phyloP scores from a whole-genome alignment of 2,797 vertebrate species.

The Pogonophryne albipinna region DNA sequence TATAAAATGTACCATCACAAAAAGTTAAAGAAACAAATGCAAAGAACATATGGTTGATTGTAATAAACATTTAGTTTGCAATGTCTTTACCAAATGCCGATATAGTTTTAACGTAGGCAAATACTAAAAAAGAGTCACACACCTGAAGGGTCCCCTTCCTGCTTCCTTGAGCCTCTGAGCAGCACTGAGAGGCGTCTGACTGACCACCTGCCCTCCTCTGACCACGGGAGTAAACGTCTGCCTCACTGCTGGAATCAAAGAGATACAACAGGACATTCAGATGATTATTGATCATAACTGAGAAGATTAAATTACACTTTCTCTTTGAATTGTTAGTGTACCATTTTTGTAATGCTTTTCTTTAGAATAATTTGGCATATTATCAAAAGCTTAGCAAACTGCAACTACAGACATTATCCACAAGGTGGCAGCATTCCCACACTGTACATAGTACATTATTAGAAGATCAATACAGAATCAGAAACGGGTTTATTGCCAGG shows the following conservation, averaged over 20 bases:
- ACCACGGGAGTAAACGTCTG: constrained; percentile 85
- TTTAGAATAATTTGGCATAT: background rate
- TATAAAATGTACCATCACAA: background rate
- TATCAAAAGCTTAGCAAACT: background rate
- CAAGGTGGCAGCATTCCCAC: constrained; percentile 52
- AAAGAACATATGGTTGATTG: background rate
- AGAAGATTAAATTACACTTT: background rate
- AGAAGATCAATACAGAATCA: background rate
- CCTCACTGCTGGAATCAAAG: constrained; percentile 86
- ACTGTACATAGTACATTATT: background rate
- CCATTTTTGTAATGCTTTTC: background rate
- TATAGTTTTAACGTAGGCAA: background rate
- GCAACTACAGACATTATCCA: constrained; percentile 39
- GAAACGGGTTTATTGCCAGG: no score
- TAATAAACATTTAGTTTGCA: background rate
- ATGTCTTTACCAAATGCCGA: background rate
- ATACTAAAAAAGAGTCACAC: constrained; percentile 40
- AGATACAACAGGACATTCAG: background rate
- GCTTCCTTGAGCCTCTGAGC: constrained; percentile 92
- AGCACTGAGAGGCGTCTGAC: constrained; percentile 81
- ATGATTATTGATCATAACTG: background rate
- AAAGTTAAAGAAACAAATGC: background rate
- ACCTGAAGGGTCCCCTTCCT: constrained; percentile 92
- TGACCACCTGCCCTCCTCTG: constrained; percentile 85
- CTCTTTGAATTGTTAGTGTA: background rate